Evolutionary conservation across 2,113 vertebrate genomes (phyloP), one percentile per base, ranked within the genome.

Genomic region (Eleginops maclovinus): DNA sequence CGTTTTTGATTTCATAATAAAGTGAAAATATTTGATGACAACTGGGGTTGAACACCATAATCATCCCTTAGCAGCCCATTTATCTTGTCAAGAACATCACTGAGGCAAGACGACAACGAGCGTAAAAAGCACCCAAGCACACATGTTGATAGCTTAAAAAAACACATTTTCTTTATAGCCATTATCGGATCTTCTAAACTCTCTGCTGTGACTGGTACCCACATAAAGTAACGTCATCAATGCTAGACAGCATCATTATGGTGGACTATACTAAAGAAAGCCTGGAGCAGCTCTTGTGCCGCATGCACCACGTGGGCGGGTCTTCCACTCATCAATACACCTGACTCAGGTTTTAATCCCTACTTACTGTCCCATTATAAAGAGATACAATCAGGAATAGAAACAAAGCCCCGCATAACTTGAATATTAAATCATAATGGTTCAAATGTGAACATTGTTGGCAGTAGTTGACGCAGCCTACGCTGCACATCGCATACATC

Each of bases 381-480:
- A 65, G 21, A 40, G 9, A 55, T 58, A 16, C 62, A 61, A 49
- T 17, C 10, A 46, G 22, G 28, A 24, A 43, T 54, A 16, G 53
- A 82, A 49, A 67, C 36, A 36, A 72, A 67, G 14, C 19, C 21
- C 24, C 31, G 67, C 47, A 58, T 75, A 53, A 22, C 31, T 51
- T 61, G 40, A 75, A 62, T 9, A 53, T 53, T 71, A 59, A 63
- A 76, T 75, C 72, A 60, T 51, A 31, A 41, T 22, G 66, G 58
- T 59, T 46, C 63, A 40, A 67, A 13, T 59, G 41, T 71, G 67
- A 76, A 58, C 21, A 56, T 19, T 31, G 62, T 22, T 31, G 21
- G 58, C 49, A 61, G 49, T 46, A 66, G 64, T 74, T 47, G 67
- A 68, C 55, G 53, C 53, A 80, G 46, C 59, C 68, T 24, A 73